Evolutionary conservation across 1,140 invertebrate genomes (phyloP).

Genomic region (Tetraneura akinire): DNA sequence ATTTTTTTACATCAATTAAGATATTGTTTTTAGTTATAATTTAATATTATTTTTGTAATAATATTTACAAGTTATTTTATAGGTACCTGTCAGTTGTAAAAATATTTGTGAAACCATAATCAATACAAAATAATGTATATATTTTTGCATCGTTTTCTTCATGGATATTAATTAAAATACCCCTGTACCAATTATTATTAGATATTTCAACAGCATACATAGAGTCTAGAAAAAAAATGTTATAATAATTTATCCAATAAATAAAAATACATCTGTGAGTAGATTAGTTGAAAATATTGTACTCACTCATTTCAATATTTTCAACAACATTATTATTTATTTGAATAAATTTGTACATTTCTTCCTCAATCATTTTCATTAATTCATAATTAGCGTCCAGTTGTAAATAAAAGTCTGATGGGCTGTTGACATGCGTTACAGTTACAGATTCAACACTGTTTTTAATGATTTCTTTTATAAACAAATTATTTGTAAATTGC

Average conservation of each 20-base stretch:
- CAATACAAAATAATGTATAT: constrained; percentile 9
- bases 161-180: neutral
- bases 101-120: constrained; percentile 15
- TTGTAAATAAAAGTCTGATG: constrained; percentile 36
- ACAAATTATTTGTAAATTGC: neutral
- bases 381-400: neutral
- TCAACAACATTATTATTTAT: neutral
- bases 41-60: no score
- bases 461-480: neutral
- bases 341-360: neutral
- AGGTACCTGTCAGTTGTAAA: neutral
- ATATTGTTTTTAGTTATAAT: no score
- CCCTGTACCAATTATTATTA: neutral
- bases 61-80: neutral
- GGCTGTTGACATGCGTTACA: neutral
- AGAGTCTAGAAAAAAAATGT: neutral
- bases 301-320: neutral
- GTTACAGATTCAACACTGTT: neutral
- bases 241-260: neutral
- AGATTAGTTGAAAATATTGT: no score
- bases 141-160: neutral
- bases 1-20: no score
- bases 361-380: neutral
- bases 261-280: no score
- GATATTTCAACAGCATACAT: constrained; percentile 7